Conservation (phyloP, 2,113 vertebrate genomes). For the Protobothrops flavoviridis region DNA sequence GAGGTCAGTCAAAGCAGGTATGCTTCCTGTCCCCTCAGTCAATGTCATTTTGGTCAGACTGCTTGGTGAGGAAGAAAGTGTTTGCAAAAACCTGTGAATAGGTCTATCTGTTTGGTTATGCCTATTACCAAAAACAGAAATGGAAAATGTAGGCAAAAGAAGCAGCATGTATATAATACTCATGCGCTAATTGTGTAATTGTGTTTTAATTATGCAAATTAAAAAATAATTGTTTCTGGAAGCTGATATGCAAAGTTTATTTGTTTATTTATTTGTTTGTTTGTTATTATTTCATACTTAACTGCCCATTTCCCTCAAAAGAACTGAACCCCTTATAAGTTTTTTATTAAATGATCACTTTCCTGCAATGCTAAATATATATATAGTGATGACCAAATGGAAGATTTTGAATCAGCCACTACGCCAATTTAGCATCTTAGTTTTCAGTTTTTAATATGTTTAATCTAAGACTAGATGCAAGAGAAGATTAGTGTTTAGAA, state of each 20-base stretch:
- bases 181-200: background rate
- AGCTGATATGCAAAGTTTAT: background rate
- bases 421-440: background rate
- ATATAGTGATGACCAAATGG: background rate
- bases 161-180: background rate
- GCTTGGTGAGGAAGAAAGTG: background rate
- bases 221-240: background rate
- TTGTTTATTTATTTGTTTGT: background rate
- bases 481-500: background rate
- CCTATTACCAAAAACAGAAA: background rate
- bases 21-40: background rate
- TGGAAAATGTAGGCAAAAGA: background rate
- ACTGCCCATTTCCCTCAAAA: background rate
- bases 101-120: background rate
- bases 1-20: background rate
- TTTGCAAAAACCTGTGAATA: background rate
- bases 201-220: background rate
- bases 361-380: background rate
- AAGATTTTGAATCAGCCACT: background rate
- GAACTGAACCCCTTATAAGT: background rate
- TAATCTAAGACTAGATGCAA: background rate
- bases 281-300: background rate
- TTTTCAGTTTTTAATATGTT: background rate
- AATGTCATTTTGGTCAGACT: background rate
- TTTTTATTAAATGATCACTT: background rate